Conservation (phyloP, 2,113 vertebrate species). For the Atrichornis clamosus region DNA sequence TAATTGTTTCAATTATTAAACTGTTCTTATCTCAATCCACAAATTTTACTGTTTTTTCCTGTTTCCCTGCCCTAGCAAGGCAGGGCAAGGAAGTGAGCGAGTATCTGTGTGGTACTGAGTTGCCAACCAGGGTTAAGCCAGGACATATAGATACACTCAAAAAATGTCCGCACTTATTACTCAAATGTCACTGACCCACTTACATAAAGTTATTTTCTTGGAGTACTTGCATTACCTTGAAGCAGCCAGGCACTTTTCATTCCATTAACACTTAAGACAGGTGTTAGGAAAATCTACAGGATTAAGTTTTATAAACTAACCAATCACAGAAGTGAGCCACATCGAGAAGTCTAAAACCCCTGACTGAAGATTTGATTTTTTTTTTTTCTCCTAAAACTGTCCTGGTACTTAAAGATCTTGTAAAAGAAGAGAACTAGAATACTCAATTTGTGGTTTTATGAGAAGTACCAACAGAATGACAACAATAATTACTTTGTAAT, state of each 20-base stretch:
- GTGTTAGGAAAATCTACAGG: not conserved
- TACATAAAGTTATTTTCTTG: not conserved
- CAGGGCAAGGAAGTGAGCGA: not conserved
- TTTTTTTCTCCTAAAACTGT: accelerated
- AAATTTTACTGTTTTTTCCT: not conserved
- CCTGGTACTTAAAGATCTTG: not conserved
- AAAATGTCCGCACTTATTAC: not conserved
- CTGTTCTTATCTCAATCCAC: not conserved
- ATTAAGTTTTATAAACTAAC: not conserved
- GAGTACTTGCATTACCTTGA: not conserved
- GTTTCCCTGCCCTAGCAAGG: not conserved
- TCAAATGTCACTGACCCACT: not conserved
- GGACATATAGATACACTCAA: not conserved
- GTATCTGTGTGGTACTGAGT: not conserved
- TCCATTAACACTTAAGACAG: not conserved
- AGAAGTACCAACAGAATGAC: not conserved
- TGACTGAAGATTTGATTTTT: not conserved
- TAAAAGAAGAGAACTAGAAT: not conserved
- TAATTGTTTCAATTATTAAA: not conserved
- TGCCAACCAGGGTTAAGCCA: not conserved
- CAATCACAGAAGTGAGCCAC: not conserved
- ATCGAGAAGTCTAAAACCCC: not conserved
- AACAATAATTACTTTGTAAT: not conserved
- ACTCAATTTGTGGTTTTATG: not conserved
- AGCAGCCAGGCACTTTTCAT: not conserved